Percentiles rank a stretch among this genome's conserved stretches.
Conservation (phyloP, 2,113 vertebrate genomes). For the Pao palembangensis region DNA sequence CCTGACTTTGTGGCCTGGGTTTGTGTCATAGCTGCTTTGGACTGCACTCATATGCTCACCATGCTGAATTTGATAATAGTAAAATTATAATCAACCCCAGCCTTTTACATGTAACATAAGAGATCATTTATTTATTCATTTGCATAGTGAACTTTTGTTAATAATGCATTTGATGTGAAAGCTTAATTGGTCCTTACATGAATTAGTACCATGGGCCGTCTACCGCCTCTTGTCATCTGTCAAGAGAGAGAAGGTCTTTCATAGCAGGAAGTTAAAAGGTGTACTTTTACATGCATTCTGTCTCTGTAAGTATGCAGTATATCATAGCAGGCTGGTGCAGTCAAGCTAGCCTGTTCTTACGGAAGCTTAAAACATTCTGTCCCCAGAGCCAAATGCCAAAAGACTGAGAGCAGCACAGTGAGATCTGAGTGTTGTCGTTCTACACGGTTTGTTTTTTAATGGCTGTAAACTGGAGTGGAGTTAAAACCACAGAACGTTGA, state of each 20-base stretch:
- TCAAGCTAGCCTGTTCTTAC: constrained; percentile 17
- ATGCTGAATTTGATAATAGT: too few relatives aligned
- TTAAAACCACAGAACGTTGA: constrained; percentile 40
- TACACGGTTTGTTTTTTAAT: constrained; percentile 28
- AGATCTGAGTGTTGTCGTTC: constrained; percentile 12
- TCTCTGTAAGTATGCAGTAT: too few relatives aligned
- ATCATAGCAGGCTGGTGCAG: not conserved
- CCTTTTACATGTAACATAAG: too few relatives aligned
- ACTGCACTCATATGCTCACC: too few relatives aligned
- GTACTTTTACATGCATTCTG: too few relatives aligned
- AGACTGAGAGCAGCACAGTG: not conserved
- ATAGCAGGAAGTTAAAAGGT: too few relatives aligned
- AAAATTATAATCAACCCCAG: not conserved
- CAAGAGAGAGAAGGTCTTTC: too few relatives aligned
- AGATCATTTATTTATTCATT: too few relatives aligned
- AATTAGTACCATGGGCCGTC: too few relatives aligned
- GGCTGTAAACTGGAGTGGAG: constrained; percentile 33
- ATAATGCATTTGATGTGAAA: not conserved
- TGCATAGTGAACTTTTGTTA: too few relatives aligned
- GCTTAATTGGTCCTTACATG: too few relatives aligned
- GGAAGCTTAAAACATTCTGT: constrained; percentile 58
- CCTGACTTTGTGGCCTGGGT: not conserved
- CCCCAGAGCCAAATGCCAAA: constrained; percentile 39
- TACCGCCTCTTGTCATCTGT: too few relatives aligned
- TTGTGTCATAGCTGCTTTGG: constrained; percentile 21